phyloP scores from a whole-genome alignment of 2,797 vertebrate species.

The Triplophysa bombifrons region DNA sequence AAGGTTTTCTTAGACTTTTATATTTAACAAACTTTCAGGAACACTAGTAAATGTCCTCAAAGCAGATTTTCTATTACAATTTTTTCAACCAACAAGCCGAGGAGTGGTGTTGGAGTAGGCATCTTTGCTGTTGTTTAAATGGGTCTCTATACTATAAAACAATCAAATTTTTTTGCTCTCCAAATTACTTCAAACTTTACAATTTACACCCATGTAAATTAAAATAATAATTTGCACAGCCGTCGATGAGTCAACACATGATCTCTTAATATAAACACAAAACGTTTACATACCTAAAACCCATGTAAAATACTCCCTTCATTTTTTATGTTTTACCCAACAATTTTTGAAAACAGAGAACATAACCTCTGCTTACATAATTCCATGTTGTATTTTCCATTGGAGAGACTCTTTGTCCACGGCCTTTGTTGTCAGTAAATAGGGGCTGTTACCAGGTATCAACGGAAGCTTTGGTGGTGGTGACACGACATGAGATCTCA shows the following conservation, averaged over 20 bases:
- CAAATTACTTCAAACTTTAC: too few relatives aligned
- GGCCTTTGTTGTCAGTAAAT: slow-evolving; percentile 71
- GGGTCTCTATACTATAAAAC: not conserved
- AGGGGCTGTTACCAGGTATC: slow-evolving; percentile 62
- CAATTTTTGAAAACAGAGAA: not conserved
- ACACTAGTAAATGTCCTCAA: too few relatives aligned
- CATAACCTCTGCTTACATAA: not conserved
- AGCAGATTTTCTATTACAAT: too few relatives aligned
- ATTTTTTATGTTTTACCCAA: not conserved
- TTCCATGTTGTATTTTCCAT: slow-evolving; percentile 61
- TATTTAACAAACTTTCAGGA: too few relatives aligned
- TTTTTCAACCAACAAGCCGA: too few relatives aligned
- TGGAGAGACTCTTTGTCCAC: slow-evolving; percentile 58
- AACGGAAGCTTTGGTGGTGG: slow-evolving; percentile 52
- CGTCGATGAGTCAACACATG: too few relatives aligned
- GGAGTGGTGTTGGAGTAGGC: too few relatives aligned
- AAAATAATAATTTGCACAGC: not conserved
- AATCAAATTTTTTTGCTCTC: too few relatives aligned
- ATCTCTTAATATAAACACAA: too few relatives aligned
- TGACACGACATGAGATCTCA: slow-evolving; percentile 67
- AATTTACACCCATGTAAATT: not conserved
- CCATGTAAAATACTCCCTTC: not conserved
- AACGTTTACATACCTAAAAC: too few relatives aligned
- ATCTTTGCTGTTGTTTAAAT: not conserved
- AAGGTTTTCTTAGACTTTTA: too few relatives aligned